Evolutionary conservation across 1,140 invertebrate species (phyloP).

Genomic region (Ooceraea biroi): DNA sequence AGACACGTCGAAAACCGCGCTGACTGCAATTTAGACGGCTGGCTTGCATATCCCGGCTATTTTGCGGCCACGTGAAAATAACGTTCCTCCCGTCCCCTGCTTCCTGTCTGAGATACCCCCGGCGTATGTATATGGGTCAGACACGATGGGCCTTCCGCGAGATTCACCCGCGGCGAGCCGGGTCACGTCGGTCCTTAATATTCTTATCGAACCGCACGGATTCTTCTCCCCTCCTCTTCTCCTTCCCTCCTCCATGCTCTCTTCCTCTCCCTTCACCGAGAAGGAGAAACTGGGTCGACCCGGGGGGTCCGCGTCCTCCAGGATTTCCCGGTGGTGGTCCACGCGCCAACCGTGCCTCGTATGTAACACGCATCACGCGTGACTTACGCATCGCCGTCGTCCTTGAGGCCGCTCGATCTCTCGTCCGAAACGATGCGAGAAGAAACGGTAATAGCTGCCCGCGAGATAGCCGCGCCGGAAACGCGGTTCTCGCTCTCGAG

Average conservation of each 20-base stretch:
- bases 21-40: neutral
- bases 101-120: no score
- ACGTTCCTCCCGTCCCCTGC: neutral
- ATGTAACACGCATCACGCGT: conserved; percentile 18
- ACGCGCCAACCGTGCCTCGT: neutral
- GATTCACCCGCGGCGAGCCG: conserved; percentile 27
- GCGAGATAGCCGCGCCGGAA: conserved; percentile 14
- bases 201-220: conserved; percentile 66
- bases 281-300: conserved; percentile 55
- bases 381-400: conserved; percentile 26
- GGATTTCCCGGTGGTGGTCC: conserved; percentile 43
- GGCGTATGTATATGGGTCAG: conserved; percentile 51
- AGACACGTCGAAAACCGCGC: conserved; percentile 23
- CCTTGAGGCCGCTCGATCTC: conserved; percentile 17
- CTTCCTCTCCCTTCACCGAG: neutral
- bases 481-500: neutral
- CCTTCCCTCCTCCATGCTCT: neutral
- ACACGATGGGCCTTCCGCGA: conserved; percentile 26
- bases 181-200: conserved; percentile 73
- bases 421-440: neutral
- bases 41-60: conserved; percentile 49
- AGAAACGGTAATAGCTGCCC: neutral
- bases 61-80: conserved; percentile 49
- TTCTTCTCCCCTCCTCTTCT: neutral
- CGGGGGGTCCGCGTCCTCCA: conserved; percentile 16